Percentiles rank a stretch among this genome's conserved stretches.
phyloP scores from a whole-genome alignment of 30 jellyfish, hydroid and myxozoan genomes.

The Aurelia coerulea region DNA sequence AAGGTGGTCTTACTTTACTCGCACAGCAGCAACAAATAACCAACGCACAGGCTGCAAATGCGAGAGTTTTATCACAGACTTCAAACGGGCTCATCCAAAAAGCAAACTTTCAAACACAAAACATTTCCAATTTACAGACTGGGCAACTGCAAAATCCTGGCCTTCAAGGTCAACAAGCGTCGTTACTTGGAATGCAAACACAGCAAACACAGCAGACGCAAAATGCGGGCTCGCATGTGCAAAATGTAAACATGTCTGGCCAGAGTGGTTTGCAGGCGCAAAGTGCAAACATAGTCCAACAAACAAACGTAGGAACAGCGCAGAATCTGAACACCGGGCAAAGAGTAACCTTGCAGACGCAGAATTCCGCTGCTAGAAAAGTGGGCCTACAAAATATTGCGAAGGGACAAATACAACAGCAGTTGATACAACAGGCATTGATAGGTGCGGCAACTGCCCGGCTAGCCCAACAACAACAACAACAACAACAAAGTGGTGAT shows the following conservation, averaged over 20 bases:
- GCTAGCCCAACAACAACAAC: slow-evolving; percentile 19
- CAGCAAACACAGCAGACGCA: too few species aligned
- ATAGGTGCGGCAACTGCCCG: not conserved
- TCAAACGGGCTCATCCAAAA: not conserved
- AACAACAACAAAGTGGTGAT: not conserved
- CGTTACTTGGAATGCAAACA: too few species aligned
- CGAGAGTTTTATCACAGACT: too few species aligned
- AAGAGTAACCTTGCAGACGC: slow-evolving; percentile 4
- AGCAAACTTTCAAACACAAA: not conserved
- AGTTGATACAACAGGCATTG: slow-evolving; percentile 19
- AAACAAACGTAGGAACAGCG: too few species aligned
- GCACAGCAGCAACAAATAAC: not conserved
- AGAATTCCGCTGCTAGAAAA: not conserved
- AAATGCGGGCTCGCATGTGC: not conserved
- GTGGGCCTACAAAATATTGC: not conserved
- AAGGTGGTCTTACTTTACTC: slow-evolving; percentile 5
- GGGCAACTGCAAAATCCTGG: too few species aligned
- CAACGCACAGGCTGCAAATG: slow-evolving; percentile 1
- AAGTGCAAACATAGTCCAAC: too few species aligned
- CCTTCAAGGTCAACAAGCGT: too few species aligned
- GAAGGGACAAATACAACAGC: slow-evolving; percentile 20
- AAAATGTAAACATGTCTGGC: not conserved
- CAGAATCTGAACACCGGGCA: too few species aligned
- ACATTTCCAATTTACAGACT: too few species aligned
- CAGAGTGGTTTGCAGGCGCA: not conserved